A percentile compares a stretch with the other conserved stretches of the same genome.
Conservation (phyloP, 2,113 vertebrate genomes). For the Sinocyclocheilus maitianheensis region DNA sequence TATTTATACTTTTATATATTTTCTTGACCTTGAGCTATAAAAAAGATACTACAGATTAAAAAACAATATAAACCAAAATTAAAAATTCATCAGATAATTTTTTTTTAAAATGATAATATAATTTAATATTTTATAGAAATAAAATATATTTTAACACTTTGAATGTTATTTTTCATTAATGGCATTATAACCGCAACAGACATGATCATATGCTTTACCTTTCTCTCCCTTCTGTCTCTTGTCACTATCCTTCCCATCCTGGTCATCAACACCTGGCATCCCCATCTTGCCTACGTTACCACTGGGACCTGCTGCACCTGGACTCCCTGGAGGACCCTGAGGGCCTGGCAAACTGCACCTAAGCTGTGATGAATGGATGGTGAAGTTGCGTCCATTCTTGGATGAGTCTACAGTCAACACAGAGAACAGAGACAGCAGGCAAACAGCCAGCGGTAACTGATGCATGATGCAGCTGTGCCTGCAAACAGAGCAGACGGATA, state of each 20-base stretch:
- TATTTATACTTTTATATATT: not conserved
- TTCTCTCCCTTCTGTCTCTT: slow-evolving; percentile 81
- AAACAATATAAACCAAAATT: not conserved
- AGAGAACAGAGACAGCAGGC: slow-evolving; percentile 75
- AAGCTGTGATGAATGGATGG: slow-evolving; percentile 81
- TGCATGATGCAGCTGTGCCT: slow-evolving; percentile 78
- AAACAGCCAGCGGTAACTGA: slow-evolving; percentile 77
- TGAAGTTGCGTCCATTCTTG: slow-evolving; percentile 72
- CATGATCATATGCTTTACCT: slow-evolving; percentile 72
- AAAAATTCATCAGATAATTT: not conserved
- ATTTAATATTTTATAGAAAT: not conserved
- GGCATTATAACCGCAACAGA: not conserved
- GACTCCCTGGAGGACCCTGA: slow-evolving; percentile 80
- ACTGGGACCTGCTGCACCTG: slow-evolving; percentile 78
- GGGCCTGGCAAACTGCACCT: slow-evolving; percentile 89
- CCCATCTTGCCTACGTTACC: slow-evolving; percentile 88
- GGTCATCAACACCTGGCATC: slow-evolving; percentile 86
- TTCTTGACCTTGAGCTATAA: not conserved
- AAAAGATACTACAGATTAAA: not conserved
- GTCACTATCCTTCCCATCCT: slow-evolving; percentile 86
- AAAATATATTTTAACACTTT: not conserved
- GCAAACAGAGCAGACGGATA: slow-evolving; percentile 45
- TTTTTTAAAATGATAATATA: not conserved
- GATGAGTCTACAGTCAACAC: slow-evolving; percentile 75
- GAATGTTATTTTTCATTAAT: not conserved